A percentile compares a stretch with the other conserved stretches of the same genome.
phyloP scores from a whole-genome alignment of 1,140 invertebrate species.

The Dreissena polymorpha region DNA sequence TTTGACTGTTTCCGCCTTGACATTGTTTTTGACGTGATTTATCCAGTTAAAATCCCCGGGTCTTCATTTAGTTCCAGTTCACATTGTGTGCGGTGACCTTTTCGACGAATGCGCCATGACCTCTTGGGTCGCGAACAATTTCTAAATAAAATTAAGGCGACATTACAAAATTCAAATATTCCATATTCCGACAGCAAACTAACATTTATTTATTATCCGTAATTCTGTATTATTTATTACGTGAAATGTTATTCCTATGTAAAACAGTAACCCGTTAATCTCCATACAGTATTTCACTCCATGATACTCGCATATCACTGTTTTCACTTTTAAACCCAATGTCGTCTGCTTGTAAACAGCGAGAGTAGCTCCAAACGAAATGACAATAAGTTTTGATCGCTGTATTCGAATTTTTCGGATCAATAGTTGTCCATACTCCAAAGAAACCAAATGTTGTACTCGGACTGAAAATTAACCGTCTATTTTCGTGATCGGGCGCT shows the following conservation, averaged over 20 bases:
- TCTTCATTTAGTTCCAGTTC: slow-evolving; percentile 24
- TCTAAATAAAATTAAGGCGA: slow-evolving; percentile 4
- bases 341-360: not conserved
- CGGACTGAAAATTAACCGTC: slow-evolving; percentile 17
- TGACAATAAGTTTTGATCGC: too few relatives aligned
- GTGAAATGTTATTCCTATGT: slow-evolving; percentile 4
- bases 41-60: slow-evolving; percentile 43
- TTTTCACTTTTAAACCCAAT: not conserved
- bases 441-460: too few relatives aligned
- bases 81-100: slow-evolving; percentile 45
- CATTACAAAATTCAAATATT: not conserved
- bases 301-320: not conserved
- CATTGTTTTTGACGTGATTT: slow-evolving; percentile 26
- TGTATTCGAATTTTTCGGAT: too few relatives aligned
- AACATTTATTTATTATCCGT: not conserved
- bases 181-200: slow-evolving; percentile 2
- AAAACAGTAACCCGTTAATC: not conserved
- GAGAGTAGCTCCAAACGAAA: too few relatives aligned
- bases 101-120: slow-evolving; percentile 36
- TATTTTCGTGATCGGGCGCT: slow-evolving; percentile 42
- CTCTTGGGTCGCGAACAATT: not conserved
- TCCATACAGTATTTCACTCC: not conserved
- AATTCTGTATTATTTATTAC: too few relatives aligned
- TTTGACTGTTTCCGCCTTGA: slow-evolving; percentile 49
- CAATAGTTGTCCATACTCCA: too few relatives aligned